Percentiles rank a stretch among this genome's conserved stretches.
Evolutionary conservation across 2,113 vertebrate species (phyloP).

Genomic region (Nematolebias whitei): DNA sequence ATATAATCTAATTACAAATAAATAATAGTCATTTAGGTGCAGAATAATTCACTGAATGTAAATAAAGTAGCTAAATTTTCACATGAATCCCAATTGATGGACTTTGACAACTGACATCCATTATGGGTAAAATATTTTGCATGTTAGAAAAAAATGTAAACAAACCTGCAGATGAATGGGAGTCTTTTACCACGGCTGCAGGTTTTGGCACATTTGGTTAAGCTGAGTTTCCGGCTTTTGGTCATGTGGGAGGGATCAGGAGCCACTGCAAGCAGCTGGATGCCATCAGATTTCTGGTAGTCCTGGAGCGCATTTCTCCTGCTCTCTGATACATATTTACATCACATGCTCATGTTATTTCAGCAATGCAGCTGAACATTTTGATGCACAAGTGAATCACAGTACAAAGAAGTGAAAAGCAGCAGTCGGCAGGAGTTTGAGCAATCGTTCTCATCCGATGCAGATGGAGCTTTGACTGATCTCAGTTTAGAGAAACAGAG

Average conservation of each 20-base stretch:
- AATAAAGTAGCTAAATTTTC: neutral
- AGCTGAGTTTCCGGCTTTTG: slow-evolving; percentile 85
- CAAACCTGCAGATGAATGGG: slow-evolving; percentile 93
- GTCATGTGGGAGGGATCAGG: slow-evolving; percentile 82
- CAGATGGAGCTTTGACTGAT: too few species aligned
- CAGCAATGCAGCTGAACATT: neutral
- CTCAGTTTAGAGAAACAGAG: too few species aligned
- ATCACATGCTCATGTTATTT: neutral
- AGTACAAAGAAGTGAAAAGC: neutral
- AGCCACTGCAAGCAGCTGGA: slow-evolving; percentile 69
- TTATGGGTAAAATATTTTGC: neutral
- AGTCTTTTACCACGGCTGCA: slow-evolving; percentile 90
- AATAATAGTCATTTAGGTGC: neutral
- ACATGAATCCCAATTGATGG: neutral
- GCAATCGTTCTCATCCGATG: too few species aligned
- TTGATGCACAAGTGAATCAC: neutral
- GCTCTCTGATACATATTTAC: slow-evolving; percentile 77
- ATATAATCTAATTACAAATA: too few species aligned
- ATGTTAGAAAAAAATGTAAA: slow-evolving; percentile 16
- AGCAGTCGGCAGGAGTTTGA: too few species aligned
- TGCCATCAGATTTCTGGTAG: slow-evolving; percentile 89
- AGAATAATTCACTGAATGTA: neutral
- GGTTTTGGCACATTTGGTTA: slow-evolving; percentile 88
- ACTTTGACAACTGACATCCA: neutral
- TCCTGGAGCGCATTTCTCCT: slow-evolving; percentile 93